These are phyloP conservation scores for Nemoura dubitans DNA, from an alignment of 2,888 invertebrate genomes.

Conservation along the genomic window DNA sequence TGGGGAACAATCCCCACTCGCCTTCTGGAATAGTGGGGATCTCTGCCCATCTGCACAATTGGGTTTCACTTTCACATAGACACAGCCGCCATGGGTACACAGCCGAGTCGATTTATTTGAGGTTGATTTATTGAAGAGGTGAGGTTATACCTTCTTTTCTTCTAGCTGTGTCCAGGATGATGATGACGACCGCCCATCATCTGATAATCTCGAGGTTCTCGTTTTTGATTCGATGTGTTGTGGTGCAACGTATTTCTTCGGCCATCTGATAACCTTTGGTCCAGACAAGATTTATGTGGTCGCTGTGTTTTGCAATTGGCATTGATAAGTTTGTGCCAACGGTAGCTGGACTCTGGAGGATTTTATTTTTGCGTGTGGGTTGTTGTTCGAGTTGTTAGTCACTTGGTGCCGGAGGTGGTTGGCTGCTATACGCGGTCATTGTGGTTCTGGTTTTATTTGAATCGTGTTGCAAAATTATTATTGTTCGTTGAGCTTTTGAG, in stretches of 20 bases:
- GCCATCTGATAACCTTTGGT: neutral
- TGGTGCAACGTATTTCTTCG: neutral
- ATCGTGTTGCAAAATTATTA: neutral
- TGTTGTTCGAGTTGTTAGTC: too few relatives aligned
- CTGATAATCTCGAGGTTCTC: neutral
- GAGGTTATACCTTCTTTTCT: neutral
- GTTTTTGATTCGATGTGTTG: neutral
- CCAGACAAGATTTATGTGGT: neutral
- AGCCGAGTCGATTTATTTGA: neutral
- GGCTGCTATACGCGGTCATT: neutral
- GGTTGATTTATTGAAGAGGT: neutral
- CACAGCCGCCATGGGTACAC: neutral
- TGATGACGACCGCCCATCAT: neutral
- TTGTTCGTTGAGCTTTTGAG: neutral
- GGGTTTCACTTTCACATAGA: conserved; percentile 2
- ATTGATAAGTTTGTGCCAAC: neutral
- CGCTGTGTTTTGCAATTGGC: neutral
- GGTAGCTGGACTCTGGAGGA: neutral
- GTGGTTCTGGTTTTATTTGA: neutral
- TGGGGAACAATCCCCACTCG: neutral
- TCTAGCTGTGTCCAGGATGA: neutral
- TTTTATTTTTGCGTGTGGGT: neutral
- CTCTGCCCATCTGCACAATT: neutral
- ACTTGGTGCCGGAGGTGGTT: neutral
- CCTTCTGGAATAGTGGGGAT: neutral